phyloP scores from a whole-genome alignment of 2,113 vertebrate genomes.

The Chunga burmeisteri region DNA sequence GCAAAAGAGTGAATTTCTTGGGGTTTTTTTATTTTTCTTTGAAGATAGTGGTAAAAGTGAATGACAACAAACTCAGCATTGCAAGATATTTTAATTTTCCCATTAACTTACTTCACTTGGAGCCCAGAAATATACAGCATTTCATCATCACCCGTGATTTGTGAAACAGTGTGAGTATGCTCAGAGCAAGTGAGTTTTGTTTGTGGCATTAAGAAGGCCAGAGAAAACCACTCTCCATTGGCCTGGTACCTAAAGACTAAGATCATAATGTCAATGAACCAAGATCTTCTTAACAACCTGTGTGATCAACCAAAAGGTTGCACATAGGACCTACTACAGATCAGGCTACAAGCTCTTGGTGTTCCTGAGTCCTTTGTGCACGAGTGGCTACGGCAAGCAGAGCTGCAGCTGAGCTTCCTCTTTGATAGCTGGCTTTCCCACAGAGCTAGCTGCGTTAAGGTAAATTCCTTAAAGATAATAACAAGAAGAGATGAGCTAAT shows the following conservation, averaged over 20 bases:
- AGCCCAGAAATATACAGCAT: neutral
- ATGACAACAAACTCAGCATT: neutral
- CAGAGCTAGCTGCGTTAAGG: neutral
- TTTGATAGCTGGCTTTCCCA: conserved; percentile 1
- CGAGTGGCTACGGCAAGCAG: neutral
- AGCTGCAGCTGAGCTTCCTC: neutral
- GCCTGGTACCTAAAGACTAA: neutral
- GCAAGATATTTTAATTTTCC: neutral
- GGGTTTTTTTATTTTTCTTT: neutral
- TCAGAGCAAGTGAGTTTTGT: neutral
- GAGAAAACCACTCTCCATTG: neutral
- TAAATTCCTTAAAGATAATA: conserved; percentile 10
- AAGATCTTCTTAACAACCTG: neutral
- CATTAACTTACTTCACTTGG: neutral
- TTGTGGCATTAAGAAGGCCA: neutral
- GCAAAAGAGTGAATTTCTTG: neutral
- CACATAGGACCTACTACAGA: neutral
- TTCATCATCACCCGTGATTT: neutral
- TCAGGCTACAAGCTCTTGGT: neutral
- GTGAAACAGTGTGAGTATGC: neutral
- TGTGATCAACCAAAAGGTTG: neutral
- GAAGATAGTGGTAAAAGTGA: neutral
- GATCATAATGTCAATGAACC: neutral
- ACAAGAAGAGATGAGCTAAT: conserved; percentile 28
- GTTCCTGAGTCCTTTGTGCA: neutral